Base-by-base conservation (phyloP, 2,113 vertebrate genomes). In the Caloenas nicobarica region DNA sequence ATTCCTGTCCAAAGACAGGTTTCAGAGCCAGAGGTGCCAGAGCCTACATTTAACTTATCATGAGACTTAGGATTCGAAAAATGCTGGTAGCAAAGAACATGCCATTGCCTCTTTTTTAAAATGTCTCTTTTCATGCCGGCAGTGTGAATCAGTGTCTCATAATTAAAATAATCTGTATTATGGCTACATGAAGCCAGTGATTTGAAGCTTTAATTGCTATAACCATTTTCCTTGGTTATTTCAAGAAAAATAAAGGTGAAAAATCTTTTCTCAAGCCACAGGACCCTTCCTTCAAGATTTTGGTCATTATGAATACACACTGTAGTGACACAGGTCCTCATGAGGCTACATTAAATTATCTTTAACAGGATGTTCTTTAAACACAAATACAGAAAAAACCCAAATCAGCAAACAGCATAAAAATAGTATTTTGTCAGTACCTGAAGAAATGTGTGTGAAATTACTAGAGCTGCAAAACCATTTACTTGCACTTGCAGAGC, bases 381-480 rank as follows among this genome's bases (percentile, higher is more conserved):
- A 81, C 4, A 93, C 9, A 68, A 84, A 62, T 57, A 89, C 82
- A 91, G 83, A 12, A 94, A 74, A 81, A 89, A 81, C 54, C 5
- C 23, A 44, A 77, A n/a, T 73, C 58, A 31, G 54, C 28, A 86
- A 78, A 69, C 46, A 77, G 4, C 5, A 79, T 46, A 95, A 95
- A 87, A 56, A 72, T 78, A 89, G 51, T 38, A 82, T 48, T 95
- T 96, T 78, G 40, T 26, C 89, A 95, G 40, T 56, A 95, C 51
- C 69, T 74, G 50, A 95, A 95, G 77, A 97, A 97, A 89, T 15
- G 33, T n/a, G 13, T 93, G 40, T 85, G 79, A 96, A 96, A 86
- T 40, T 89, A 84, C 92, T 88, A 76, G 68, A 89, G 57, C 79
- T 97, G 88, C 60, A 96, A 96, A 95, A 72, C 48, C 81, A 94